Conservation (phyloP, 2,113 vertebrate genomes). For the Caloenas nicobarica region DNA sequence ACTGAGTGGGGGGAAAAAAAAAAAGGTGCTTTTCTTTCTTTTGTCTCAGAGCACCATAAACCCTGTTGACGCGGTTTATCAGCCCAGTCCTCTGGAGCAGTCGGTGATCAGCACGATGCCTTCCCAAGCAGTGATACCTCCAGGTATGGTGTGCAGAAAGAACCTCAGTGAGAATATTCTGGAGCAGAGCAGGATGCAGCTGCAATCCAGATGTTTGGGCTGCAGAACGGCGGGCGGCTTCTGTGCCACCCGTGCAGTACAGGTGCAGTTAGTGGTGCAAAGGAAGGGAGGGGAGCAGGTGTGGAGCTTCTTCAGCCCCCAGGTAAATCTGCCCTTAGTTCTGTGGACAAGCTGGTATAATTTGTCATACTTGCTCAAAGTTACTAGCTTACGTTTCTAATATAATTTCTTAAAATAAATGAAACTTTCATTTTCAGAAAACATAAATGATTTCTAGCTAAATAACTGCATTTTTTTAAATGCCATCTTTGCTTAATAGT, state of each 20-base stretch:
- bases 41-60: conserved; percentile 94
- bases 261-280: background rate
- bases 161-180: background rate
- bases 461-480: background rate
- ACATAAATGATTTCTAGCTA: background rate
- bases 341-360: background rate
- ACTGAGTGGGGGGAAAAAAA: conserved; percentile 12
- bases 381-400: background rate
- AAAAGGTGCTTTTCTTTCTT: conserved; percentile 27
- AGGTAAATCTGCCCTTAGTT: background rate
- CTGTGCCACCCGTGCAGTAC: fast-evolving
- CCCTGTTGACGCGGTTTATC: conserved; percentile 95
- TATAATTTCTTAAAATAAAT: background rate
- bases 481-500: background rate
- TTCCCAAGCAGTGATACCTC: conserved; percentile 90
- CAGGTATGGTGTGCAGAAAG: conserved; percentile 77
- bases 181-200: background rate
- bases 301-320: fast-evolving
- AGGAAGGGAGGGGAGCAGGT: fast-evolving
- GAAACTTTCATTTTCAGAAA: background rate
- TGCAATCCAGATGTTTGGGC: background rate
- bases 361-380: background rate
- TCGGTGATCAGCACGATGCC: conserved; percentile 90
- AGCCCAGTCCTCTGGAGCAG: conserved; percentile 87
- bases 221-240: background rate